Conservation (phyloP, 2,888 invertebrate species). For the Sepiola atlantica region DNA sequence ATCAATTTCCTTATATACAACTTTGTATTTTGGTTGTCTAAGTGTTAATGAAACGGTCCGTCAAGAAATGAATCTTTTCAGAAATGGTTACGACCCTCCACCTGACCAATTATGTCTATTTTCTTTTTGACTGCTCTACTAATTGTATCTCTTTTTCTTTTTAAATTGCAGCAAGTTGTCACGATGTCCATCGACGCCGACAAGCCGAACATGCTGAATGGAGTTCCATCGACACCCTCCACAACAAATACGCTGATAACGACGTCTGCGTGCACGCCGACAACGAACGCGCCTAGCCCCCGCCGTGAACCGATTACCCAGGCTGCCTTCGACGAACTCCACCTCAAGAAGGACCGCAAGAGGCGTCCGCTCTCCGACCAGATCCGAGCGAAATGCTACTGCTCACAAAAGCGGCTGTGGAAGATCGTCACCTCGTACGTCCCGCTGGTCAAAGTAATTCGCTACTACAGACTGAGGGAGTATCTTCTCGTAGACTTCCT, state of each 20-base stretch:
- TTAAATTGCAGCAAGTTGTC: neutral
- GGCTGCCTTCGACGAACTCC: slow-evolving; percentile 64
- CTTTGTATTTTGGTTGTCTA: no score
- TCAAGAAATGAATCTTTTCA: no score
- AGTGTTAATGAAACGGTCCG: no score
- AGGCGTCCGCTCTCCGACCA: slow-evolving; percentile 51
- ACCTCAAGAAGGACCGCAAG: slow-evolving; percentile 56
- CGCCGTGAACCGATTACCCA: slow-evolving; percentile 52
- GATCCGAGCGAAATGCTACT: slow-evolving; percentile 58
- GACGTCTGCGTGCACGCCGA: neutral
- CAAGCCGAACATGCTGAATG: neutral
- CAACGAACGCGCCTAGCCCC: neutral
- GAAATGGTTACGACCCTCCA: no score
- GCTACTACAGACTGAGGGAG: slow-evolving; percentile 67
- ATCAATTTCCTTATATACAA: no score
- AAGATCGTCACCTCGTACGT: slow-evolving; percentile 62
- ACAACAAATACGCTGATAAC: neutral
- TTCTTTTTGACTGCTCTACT: no score
- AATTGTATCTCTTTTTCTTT: neutral
- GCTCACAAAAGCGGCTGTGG: slow-evolving; percentile 62
- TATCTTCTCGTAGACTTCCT: slow-evolving; percentile 66
- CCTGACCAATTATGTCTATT: no score
- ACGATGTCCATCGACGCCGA: neutral
- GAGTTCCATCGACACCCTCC: neutral
- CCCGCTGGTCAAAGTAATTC: slow-evolving; percentile 65